Evolutionary conservation across 1,140 invertebrate genomes (phyloP), one percentile per base, ranked within the genome.

Genomic region (Ceratina australensis): DNA sequence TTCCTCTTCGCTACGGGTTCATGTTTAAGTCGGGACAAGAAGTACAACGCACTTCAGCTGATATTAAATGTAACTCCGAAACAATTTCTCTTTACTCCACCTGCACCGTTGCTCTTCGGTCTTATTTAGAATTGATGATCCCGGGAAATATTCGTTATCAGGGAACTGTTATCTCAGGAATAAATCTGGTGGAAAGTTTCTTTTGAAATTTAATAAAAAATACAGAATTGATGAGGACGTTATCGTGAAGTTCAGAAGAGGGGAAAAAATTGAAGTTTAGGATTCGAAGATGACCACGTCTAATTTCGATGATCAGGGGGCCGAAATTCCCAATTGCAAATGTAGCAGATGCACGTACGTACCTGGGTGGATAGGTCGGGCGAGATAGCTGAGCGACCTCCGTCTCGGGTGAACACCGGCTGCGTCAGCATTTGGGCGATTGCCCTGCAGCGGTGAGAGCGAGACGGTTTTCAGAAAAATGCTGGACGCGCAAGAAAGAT

Each of bases 401-500:
- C 68, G 59, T 16, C n/a, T n/a, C 72, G 71, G 63, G 56, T 68
- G 79, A 80, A 59, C 68, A 73, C 67, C 28, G 42, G 82, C 87
- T 80, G 74, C 77, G 84, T 87, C 87, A 87, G 87, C 87, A 79
- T 84, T 82, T 87, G 83, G 83, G 57, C 78, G 80, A 84, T 80
- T 87, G 85, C 74, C 83, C 66, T 79, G 65, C 66, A 56, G 69
- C 74, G 61, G 69, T 61, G 63, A 16, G 78, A 86, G 79, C 71
- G 85, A 87, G 86, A 87, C 61, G 75, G 79, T 81, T 86, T 86
- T 78, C 72, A 75, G 83, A 88, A 88, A 88, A 88, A 87, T 88
- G 86, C 83, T 85, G 80, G 81, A 80, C 85, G 83, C 63, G 85
- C 85, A 87, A 81, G 86, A 83, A 84, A 87, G 79, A 79, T 82